Percentiles rank a stretch among this genome's conserved stretches.
These are phyloP conservation scores for Haliclystus octoradiatus DNA, from an alignment of 30 jellyfish, hydroid and myxozoan species.

Conservation along the genomic window DNA sequence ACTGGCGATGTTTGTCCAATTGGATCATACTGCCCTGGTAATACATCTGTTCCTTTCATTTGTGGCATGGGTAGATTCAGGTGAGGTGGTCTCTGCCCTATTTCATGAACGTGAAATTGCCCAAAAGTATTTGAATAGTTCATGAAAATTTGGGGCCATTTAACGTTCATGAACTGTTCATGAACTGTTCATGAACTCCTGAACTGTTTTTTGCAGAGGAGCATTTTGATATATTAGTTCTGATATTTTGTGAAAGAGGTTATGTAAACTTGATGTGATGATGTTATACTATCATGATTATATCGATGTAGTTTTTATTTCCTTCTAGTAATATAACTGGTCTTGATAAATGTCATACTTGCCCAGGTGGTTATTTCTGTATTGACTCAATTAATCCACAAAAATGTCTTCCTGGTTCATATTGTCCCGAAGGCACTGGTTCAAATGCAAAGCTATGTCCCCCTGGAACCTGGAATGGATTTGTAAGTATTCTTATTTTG, in stretches of 20 bases:
- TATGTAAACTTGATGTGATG: no score
- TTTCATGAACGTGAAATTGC: no score
- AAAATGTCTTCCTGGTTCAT: conserved; percentile 75
- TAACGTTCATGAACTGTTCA: no score
- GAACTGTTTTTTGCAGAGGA: no score
- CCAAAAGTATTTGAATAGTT: no score
- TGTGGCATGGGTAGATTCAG: conserved; percentile 86
- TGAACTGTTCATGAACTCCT: no score
- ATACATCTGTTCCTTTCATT: conserved; percentile 35
- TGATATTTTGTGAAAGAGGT: no score
- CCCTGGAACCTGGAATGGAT: conserved; percentile 81
- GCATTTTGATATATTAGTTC: background rate
- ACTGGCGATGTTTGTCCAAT: conserved; percentile 82
- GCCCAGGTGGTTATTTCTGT: conserved; percentile 81
- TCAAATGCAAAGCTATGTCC: conserved; percentile 81
- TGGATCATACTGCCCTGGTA: conserved; percentile 91
- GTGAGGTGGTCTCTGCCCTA: conserved; percentile 3
- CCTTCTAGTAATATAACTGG: conserved; percentile 71
- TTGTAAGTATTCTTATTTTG: conserved; percentile 32
- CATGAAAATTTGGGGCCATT: no score
- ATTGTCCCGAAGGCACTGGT: conserved; percentile 68
- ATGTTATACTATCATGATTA: no score
- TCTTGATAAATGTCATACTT: conserved; percentile 47
- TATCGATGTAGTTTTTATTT: conserved; percentile 1
- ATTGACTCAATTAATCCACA: conserved; percentile 69